phyloP scores from a whole-genome alignment of 2,113 vertebrate genomes.

The Zosterops hypoxanthus region DNA sequence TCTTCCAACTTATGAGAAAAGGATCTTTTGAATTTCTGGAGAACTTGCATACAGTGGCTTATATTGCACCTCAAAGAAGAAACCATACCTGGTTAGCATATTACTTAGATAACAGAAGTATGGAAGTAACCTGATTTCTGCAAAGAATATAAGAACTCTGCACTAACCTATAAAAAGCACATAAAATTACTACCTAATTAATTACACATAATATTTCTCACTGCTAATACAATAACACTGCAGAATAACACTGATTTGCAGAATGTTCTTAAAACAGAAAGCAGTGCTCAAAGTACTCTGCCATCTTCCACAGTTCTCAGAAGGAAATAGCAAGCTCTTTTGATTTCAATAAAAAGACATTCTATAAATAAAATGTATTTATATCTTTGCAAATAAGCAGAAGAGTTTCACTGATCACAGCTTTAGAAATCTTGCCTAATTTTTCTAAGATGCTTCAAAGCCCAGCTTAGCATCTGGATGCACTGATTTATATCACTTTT shows the following conservation, averaged over 20 bases:
- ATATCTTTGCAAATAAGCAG: conserved; percentile 55
- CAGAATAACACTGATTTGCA: conserved; percentile 23
- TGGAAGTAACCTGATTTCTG: neutral
- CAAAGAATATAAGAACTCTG: neutral
- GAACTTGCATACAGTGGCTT: neutral
- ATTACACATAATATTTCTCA: neutral
- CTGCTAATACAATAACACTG: neutral
- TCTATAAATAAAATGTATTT: conserved; percentile 67
- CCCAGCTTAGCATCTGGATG: conserved; percentile 34
- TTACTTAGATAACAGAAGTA: neutral
- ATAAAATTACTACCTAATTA: neutral
- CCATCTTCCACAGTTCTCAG: neutral
- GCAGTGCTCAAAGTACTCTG: neutral
- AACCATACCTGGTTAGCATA: neutral
- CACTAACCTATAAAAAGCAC: neutral
- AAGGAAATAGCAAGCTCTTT: conserved; percentile 40
- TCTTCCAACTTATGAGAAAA: neutral
- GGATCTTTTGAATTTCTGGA: neutral
- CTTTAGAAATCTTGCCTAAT: conserved; percentile 51
- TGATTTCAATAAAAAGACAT: conserved; percentile 31
- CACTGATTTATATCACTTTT: conserved; percentile 22
- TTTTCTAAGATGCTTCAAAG: conserved; percentile 38
- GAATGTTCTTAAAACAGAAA: conserved; percentile 1
- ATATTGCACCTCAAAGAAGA: neutral
- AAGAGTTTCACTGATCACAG: conserved; percentile 50